Percentiles rank a stretch among this genome's conserved stretches.
phyloP scores from a whole-genome alignment of 2,113 vertebrate species.

The Osmerus eperlanus region DNA sequence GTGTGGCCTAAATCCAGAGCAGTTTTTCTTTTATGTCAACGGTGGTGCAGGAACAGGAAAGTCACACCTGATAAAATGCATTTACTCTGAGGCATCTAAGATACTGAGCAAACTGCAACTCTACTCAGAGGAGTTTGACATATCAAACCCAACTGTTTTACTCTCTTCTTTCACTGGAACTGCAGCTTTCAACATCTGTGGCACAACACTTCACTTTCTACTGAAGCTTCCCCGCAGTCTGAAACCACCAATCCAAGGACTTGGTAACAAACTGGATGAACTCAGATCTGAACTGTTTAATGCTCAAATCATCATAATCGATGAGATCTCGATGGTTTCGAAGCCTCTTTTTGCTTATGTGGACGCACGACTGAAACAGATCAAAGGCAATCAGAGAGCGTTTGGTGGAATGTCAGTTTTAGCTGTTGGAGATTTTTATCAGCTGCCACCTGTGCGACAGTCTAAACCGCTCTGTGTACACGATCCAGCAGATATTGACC shows the following conservation, averaged over 20 bases:
- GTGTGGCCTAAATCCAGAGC: slow-evolving; percentile 11
- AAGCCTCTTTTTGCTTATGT: slow-evolving; percentile 38
- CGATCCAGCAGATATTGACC: too few relatives aligned
- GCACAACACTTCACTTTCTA: slow-evolving; percentile 17
- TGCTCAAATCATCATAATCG: slow-evolving; percentile 32
- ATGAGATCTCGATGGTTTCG: slow-evolving; percentile 42
- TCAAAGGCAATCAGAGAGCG: slow-evolving; percentile 33
- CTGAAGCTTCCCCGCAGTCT: slow-evolving; percentile 8
- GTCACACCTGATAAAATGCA: slow-evolving; percentile 34
- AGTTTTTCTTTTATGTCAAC: slow-evolving; percentile 28
- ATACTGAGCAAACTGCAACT: slow-evolving; percentile 15
- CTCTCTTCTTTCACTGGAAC: slow-evolving; percentile 7
- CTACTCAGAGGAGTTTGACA: slow-evolving; percentile 19
- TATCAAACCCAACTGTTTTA: slow-evolving; percentile 27
- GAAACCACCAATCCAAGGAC: slow-evolving; percentile 33
- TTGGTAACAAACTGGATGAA: slow-evolving; percentile 29
- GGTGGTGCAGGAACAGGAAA: slow-evolving; percentile 36
- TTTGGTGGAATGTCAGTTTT: slow-evolving; percentile 23
- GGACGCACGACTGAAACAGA: slow-evolving; percentile 26
- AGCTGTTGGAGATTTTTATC: too few relatives aligned
- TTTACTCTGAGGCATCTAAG: slow-evolving; percentile 25
- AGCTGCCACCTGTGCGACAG: too few relatives aligned
- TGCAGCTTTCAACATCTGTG: slow-evolving; percentile 19
- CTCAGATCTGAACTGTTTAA: slow-evolving; percentile 22
- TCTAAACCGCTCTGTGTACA: too few relatives aligned